These are phyloP conservation scores for Drosophila subsilvestris DNA, from an alignment of 2,888 invertebrate species.

Conservation along the genomic window DNA sequence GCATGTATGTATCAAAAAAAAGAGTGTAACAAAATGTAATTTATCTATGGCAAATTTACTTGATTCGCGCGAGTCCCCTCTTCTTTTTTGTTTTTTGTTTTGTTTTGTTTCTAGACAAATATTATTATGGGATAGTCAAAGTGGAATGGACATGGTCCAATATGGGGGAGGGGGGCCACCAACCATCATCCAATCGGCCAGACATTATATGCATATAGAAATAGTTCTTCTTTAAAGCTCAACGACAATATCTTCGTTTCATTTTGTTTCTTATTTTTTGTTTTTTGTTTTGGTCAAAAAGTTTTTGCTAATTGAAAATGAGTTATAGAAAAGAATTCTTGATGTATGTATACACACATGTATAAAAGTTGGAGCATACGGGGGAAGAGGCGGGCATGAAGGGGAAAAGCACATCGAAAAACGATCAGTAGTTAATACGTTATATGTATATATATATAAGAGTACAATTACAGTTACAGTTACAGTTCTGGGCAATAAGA, in stretches of 20 bases:
- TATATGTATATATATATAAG: constrained; percentile 52
- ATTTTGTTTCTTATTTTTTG: constrained; percentile 24
- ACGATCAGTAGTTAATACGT: constrained; percentile 34
- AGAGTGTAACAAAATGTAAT: constrained; percentile 25
- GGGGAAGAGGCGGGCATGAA: constrained; percentile 23
- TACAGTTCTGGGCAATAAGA: constrained; percentile 26
- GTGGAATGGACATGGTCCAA: background rate
- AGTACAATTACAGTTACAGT: constrained; percentile 42
- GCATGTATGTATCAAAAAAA: background rate
- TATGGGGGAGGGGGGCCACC: background rate
- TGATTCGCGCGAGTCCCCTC: constrained; percentile 8
- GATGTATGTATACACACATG: background rate
- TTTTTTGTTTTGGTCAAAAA: constrained; percentile 54
- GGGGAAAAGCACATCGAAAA: constrained; percentile 63
- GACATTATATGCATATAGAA: background rate
- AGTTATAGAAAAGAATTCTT: too few relatives aligned
- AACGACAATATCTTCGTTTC: constrained; percentile 31
- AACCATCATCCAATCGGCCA: background rate
- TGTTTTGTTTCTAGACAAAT: background rate
- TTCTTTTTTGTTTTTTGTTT: background rate
- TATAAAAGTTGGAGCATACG: constrained; percentile 44
- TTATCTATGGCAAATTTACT: constrained; percentile 9
- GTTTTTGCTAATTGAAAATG: constrained; percentile 53
- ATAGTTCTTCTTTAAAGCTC: constrained; percentile 52
- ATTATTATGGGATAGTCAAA: background rate